Conservation (phyloP, 2,797 vertebrate genomes). For the Sebastes minor region DNA sequence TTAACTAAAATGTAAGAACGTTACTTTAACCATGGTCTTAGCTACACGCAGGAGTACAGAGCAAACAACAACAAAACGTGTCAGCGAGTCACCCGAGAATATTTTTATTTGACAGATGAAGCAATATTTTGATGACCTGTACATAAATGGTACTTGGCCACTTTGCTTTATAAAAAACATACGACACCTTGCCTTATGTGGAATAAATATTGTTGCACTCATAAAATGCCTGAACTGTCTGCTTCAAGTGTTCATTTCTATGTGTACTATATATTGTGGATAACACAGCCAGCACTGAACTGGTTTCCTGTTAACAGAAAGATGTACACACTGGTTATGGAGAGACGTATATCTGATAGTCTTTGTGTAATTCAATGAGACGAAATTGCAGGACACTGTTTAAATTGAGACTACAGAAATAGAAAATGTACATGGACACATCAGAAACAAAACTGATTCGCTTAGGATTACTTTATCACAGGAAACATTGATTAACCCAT, state of each 20-base stretch:
- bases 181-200: conserved; percentile 79
- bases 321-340: conserved; percentile 7
- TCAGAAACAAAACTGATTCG: background rate
- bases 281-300: background rate
- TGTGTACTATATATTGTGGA: conserved; percentile 14
- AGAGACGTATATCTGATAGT: background rate
- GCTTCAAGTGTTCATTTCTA: conserved; percentile 15
- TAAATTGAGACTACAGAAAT: background rate
- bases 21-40: background rate
- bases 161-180: conserved; percentile 54
- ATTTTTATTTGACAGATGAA: conserved; percentile 79
- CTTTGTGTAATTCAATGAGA: conserved; percentile 19
- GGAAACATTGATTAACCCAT: background rate
- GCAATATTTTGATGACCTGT: conserved; percentile 81
- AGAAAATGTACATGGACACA: background rate
- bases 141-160: conserved; percentile 54
- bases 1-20: background rate
- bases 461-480: background rate
- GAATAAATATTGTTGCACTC: conserved; percentile 63
- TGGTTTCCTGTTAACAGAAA: conserved; percentile 3
- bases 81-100: conserved; percentile 55
- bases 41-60: background rate
- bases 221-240: conserved; percentile 47
- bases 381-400: background rate
- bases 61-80: background rate